These are phyloP conservation scores for Apamea monoglypha DNA, from an alignment of 2,888 invertebrate genomes.

Conservation along the genomic window DNA sequence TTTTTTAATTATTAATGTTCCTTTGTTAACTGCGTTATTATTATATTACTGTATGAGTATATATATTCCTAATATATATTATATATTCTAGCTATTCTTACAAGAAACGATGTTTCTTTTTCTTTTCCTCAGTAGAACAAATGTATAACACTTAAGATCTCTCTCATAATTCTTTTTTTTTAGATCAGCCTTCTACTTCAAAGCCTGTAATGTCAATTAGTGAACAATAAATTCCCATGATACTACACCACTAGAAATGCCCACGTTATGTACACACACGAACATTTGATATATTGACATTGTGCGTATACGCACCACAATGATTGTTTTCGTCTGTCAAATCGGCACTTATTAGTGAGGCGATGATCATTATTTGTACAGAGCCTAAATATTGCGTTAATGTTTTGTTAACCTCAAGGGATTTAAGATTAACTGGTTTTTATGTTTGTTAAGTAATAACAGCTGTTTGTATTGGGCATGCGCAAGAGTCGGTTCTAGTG, in stretches of 20 bases:
- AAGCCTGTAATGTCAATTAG: constrained; percentile 18
- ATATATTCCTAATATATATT: not conserved
- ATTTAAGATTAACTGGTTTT: constrained; percentile 84
- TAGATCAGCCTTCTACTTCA: not conserved
- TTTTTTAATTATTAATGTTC: no score
- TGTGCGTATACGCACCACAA: constrained; percentile 76
- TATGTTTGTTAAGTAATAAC: constrained; percentile 86
- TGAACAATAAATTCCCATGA: constrained; percentile 49
- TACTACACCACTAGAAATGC: constrained; percentile 55
- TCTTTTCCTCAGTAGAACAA: not conserved
- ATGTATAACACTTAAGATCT: not conserved
- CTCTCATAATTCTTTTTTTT: not conserved
- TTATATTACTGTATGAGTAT: no score
- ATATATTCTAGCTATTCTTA: not conserved
- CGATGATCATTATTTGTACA: constrained; percentile 78
- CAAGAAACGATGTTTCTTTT: not conserved
- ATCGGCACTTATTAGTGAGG: constrained; percentile 86
- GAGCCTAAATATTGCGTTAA: constrained; percentile 85
- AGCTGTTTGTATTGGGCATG: constrained; percentile 80
- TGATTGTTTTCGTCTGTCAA: constrained; percentile 83
- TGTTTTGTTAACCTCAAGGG: constrained; percentile 89
- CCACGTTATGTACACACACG: constrained; percentile 65
- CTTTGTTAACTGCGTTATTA: no score
- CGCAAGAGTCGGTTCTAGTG: constrained; percentile 72
- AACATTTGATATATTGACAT: constrained; percentile 78